Conservation (phyloP, 2,113 vertebrate species). For the Bubo blakistoni region DNA sequence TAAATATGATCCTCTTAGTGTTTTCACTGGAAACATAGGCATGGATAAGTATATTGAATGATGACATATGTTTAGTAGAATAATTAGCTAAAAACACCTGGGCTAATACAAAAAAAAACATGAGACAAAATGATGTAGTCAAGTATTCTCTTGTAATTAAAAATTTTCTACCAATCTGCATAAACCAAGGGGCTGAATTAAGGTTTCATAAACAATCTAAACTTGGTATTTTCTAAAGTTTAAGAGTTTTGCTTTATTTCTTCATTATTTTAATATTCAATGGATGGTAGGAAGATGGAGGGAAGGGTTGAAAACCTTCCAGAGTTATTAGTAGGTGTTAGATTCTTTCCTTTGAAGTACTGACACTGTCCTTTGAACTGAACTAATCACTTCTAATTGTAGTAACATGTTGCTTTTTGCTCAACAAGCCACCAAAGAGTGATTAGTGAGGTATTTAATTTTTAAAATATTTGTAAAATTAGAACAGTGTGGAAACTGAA, state of each 20-base stretch:
- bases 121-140: neutral
- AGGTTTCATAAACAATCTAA: neutral
- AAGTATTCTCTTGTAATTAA: neutral
- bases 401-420: neutral
- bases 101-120: neutral
- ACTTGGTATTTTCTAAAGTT: neutral
- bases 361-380: neutral
- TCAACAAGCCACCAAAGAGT: neutral
- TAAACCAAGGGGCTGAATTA: neutral
- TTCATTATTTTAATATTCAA: neutral
- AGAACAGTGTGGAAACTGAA: neutral
- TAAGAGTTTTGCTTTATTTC: neutral
- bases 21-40: neutral
- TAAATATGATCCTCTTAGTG: neutral
- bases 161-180: neutral
- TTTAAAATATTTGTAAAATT: neutral
- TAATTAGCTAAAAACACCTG: slow-evolving; percentile 9
- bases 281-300: neutral
- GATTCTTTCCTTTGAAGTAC: neutral
- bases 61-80: neutral
- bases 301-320: neutral
- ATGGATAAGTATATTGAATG: neutral
- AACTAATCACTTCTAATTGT: neutral
- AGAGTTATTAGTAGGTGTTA: neutral
- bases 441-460: neutral